Evolutionary conservation across 2,888 invertebrate species (phyloP).

Genomic region (Mycalesis mineus): DNA sequence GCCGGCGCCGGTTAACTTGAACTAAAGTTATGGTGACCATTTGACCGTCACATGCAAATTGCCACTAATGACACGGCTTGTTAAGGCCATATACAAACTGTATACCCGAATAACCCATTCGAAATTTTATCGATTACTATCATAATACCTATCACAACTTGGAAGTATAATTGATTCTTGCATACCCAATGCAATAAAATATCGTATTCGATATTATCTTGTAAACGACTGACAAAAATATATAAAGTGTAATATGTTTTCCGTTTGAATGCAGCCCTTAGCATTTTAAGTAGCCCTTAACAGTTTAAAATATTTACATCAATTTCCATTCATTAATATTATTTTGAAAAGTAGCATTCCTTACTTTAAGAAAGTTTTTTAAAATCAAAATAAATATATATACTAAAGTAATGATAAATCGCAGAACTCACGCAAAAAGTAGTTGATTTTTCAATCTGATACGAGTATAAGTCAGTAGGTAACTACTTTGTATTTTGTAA

Average conservation of each 20-base stretch:
- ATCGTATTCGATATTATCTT: neutral
- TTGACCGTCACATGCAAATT: constrained; percentile 57
- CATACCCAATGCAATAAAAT: neutral
- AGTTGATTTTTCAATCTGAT: too few species aligned
- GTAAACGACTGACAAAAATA: neutral
- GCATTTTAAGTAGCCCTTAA: too few species aligned
- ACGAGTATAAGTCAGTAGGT: too few species aligned
- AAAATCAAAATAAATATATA: too few species aligned
- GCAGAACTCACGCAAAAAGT: too few species aligned
- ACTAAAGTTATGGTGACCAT: constrained; percentile 49
- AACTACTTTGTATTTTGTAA: too few species aligned
- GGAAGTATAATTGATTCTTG: neutral
- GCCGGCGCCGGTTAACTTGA: constrained; percentile 28
- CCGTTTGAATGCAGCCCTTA: too few species aligned
- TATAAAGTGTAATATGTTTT: too few species aligned
- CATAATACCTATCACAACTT: neutral
- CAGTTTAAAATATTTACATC: neutral
- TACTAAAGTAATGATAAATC: too few species aligned
- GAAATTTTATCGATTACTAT: neutral
- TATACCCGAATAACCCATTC: neutral
- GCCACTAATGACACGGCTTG: constrained; percentile 51
- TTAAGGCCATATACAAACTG: constrained; percentile 30
- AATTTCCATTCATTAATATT: neutral
- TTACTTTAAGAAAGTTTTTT: too few species aligned
- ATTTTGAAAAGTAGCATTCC: too few species aligned